Percentiles rank a stretch among this genome's conserved stretches.
These are phyloP conservation scores for Macropodus opercularis DNA, from an alignment of 2,797 vertebrate species.

Conservation along the genomic window DNA sequence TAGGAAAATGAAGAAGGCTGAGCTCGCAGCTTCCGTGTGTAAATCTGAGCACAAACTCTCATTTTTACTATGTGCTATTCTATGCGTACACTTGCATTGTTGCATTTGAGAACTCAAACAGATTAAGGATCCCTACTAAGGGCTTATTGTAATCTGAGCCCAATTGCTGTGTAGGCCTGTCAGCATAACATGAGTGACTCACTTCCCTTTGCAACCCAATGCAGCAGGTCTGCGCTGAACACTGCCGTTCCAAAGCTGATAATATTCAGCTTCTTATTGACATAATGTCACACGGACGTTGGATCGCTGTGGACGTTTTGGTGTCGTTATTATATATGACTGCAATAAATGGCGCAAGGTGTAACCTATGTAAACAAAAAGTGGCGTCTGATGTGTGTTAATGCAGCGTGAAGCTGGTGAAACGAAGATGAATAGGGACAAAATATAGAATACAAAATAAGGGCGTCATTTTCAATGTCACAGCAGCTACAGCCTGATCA, in stretches of 20 bases:
- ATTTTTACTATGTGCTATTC: slow-evolving; percentile 1
- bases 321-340: not conserved
- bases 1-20: slow-evolving; percentile 44
- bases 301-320: not conserved
- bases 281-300: not conserved
- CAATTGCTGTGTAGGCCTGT: slow-evolving; percentile 5
- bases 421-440: no score
- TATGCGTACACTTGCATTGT: slow-evolving; percentile 29
- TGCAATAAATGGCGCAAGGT: not conserved
- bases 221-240: slow-evolving; percentile 13
- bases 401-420: no score
- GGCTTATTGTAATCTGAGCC: slow-evolving; percentile 29
- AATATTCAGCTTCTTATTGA: not conserved
- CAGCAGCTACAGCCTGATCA: no score
- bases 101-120: slow-evolving; percentile 32
- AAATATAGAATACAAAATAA: no score
- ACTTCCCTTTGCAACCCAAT: slow-evolving; percentile 9
- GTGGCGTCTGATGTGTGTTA: no score
- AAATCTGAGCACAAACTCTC: slow-evolving; percentile 16
- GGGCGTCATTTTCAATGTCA: no score
- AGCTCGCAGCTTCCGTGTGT: slow-evolving; percentile 25
- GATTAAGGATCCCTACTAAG: slow-evolving; percentile 42
- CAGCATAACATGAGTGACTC: slow-evolving; percentile 12
- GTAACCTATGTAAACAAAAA: no score
- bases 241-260: not conserved